Base-by-base conservation (phyloP, 2,888 invertebrate genomes). In the Drosophila vallismaia region DNA sequence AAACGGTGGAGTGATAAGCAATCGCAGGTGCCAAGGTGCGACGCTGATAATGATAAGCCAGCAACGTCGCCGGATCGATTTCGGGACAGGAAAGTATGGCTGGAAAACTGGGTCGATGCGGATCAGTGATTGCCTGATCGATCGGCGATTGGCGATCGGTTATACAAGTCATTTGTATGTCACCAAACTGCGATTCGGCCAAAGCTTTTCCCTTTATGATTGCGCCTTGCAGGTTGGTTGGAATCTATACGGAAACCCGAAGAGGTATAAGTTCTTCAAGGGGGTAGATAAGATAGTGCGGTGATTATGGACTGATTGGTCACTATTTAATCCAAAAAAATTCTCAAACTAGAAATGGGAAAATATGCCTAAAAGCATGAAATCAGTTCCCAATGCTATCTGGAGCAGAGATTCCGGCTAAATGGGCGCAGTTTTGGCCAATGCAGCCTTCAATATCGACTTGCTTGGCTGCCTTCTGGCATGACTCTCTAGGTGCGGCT, bases 381-480 rank as follows among this genome's bases (percentile, higher is more conserved):
- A 19, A 19, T 19, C 28, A 28, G 54, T 44, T 36, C 54, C 44
- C 19, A 56, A 55, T 68, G 68, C 19, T 53, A 48, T 69, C 42
- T 69, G 50, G 63, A 64, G 63, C 63, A 66, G 45, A 64, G 51
- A 64, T 64, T 66, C 8, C 29, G 64, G 45, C 45, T 7, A 48
- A 36, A 55, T 36, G 38, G 55, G 46, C 46, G 36, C 55, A 56
- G 50, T 36, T 38, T 50, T 45, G 46, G 44, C 53, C 40, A 40
- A 33, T 33, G 53, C 72, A 71, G 72, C 72, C 69, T 70, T 70
- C 72, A 54, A 60, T 71, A 54, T 71, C 45, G 69, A 71, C 69
- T 71, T 70, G 69, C 71, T 50, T 70, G 69, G 40, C 40, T 42
- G 40, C 40, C 60, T 51, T 69, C 19, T 55, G 8, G 33, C 44